phyloP scores from a whole-genome alignment of 2,888 invertebrate species.

The Trachelus stipa region DNA sequence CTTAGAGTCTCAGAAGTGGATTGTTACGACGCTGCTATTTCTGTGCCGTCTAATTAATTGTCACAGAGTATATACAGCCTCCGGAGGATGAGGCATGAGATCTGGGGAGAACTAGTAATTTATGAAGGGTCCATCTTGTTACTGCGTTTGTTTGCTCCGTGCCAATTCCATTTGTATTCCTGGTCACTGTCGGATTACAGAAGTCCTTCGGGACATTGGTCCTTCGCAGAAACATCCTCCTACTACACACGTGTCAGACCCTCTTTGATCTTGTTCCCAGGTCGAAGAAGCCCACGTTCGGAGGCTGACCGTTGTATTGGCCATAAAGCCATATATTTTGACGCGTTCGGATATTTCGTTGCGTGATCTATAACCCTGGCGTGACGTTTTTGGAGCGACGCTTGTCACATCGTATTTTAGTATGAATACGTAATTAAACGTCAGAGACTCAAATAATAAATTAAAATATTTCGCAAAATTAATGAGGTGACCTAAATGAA shows the following conservation, averaged over 20 bases:
- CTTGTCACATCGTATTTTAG: not conserved
- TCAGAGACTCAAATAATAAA: not conserved
- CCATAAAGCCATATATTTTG: not conserved
- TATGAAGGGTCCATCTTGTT: conserved; percentile 7
- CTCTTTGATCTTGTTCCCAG: conserved; percentile 13
- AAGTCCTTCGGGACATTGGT: conserved; percentile 21
- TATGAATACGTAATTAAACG: not conserved
- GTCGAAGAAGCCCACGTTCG: not conserved
- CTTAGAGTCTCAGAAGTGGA: not conserved
- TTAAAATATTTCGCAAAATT: not conserved
- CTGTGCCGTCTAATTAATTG: not conserved
- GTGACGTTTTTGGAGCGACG: not conserved
- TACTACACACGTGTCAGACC: conserved; percentile 9
- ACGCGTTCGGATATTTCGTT: not conserved
- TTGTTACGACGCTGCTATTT: too few relatives aligned
- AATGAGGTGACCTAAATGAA: not conserved
- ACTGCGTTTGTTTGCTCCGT: conserved; percentile 23
- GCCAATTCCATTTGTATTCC: conserved; percentile 28
- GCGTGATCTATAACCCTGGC: not conserved
- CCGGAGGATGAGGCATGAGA: not conserved
- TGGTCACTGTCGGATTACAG: conserved; percentile 19
- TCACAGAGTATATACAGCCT: not conserved
- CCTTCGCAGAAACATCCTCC: conserved; percentile 14
- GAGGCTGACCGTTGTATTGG: not conserved
- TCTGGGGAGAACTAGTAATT: not conserved